These are phyloP conservation scores for Syngnathus rostellatus DNA, from an alignment of 2,797 vertebrate species.

Conservation along the genomic window DNA sequence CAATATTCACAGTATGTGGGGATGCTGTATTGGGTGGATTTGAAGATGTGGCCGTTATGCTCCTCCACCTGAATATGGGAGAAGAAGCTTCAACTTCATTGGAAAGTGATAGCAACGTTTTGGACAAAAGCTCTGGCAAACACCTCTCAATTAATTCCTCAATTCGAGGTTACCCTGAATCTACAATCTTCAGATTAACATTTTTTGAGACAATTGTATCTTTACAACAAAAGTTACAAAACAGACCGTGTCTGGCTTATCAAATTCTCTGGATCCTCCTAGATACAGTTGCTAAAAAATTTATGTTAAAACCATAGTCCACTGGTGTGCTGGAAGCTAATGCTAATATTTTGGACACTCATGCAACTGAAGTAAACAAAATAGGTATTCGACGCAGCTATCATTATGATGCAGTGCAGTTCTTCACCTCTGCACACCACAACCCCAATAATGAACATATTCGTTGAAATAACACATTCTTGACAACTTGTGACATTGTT, in stretches of 20 bases:
- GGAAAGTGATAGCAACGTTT: not conserved
- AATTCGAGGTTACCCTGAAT: not conserved
- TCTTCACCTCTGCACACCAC: not conserved
- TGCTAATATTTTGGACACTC: not conserved
- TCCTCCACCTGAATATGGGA: conserved; percentile 83
- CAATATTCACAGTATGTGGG: conserved; percentile 98
- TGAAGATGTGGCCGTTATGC: conserved; percentile 95
- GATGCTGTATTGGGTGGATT: conserved; percentile 96
- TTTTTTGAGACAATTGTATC: not conserved
- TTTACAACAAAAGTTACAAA: not conserved
- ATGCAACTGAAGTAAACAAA: not conserved
- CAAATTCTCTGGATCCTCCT: too few relatives aligned
- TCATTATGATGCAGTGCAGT: not conserved
- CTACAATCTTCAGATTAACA: not conserved
- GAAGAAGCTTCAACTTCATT: not conserved
- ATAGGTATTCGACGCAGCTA: not conserved
- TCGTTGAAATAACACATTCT: not conserved
- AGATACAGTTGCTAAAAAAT: too few relatives aligned
- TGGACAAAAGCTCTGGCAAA: not conserved
- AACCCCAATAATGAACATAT: not conserved
- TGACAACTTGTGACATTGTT: not conserved
- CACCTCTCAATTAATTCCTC: not conserved
- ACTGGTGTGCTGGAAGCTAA: not conserved
- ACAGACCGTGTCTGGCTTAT: not conserved
- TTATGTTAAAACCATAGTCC: not conserved